phyloP scores from a whole-genome alignment of 2,113 vertebrate species.

The Crotalus helleri region DNA sequence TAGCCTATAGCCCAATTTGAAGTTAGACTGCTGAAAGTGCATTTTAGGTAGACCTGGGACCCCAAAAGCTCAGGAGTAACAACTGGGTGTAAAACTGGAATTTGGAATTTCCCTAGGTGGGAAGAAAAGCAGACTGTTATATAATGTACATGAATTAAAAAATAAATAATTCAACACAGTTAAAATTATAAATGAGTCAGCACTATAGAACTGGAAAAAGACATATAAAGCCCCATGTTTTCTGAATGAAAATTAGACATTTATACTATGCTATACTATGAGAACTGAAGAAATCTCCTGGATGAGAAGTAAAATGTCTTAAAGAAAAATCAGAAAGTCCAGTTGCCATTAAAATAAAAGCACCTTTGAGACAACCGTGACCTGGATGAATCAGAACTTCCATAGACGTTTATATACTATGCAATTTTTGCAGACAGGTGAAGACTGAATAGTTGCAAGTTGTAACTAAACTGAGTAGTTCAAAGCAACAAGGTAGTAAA shows the following conservation, averaged over 20 bases:
- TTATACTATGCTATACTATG: not conserved
- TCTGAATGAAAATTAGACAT: not conserved
- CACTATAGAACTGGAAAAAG: not conserved
- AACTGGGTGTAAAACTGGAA: conserved; percentile 16
- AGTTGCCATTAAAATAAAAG: not conserved
- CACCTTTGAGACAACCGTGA: not conserved
- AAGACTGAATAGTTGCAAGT: not conserved
- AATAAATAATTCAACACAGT: not conserved
- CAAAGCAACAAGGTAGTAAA: not conserved
- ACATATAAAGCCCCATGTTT: not conserved
- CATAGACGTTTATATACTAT: not conserved
- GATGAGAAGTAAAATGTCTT: not conserved
- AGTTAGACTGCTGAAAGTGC: conserved; percentile 56
- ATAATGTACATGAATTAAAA: not conserved
- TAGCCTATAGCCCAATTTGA: conserved; percentile 52
- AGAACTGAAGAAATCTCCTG: not conserved
- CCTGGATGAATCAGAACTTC: not conserved
- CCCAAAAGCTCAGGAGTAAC: conserved; percentile 63
- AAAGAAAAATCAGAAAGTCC: not conserved
- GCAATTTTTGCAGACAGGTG: not conserved
- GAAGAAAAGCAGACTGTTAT: not conserved
- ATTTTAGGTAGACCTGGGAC: conserved; percentile 67
- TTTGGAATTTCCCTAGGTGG: conserved; percentile 21
- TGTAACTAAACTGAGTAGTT: not conserved
- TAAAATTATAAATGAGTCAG: not conserved